These are phyloP conservation scores for Dynastes tityus DNA, from an alignment of 2,888 invertebrate species.

Conservation along the genomic window DNA sequence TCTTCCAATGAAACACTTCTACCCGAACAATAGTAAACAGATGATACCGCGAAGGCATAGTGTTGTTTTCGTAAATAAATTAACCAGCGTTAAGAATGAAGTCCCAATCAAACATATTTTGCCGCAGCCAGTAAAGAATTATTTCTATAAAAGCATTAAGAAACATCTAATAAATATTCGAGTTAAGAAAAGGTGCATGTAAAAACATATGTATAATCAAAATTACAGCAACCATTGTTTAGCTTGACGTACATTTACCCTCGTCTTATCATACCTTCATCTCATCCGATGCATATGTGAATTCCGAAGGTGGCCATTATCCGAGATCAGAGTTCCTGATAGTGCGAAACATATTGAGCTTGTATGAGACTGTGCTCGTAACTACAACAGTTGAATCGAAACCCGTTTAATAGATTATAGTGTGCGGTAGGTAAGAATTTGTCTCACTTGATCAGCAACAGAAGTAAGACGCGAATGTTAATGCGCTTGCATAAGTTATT, in stretches of 20 bases:
- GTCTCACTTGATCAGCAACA: conserved; percentile 16
- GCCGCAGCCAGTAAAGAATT: too few relatives aligned
- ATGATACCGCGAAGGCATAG: too few relatives aligned
- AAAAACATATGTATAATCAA: too few relatives aligned
- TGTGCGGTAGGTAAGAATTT: conserved; percentile 33
- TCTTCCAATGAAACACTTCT: too few relatives aligned
- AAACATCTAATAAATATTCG: too few relatives aligned
- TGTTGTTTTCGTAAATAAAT: too few relatives aligned
- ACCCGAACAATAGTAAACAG: too few relatives aligned
- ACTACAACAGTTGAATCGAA: neutral
- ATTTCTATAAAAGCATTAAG: too few relatives aligned
- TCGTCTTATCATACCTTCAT: conserved; percentile 6
- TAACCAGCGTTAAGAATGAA: too few relatives aligned
- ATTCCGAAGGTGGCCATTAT: conserved; percentile 25
- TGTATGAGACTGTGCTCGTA: neutral
- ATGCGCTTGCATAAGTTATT: neutral
- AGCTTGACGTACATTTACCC: neutral
- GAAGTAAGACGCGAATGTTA: neutral
- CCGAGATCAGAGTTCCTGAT: conserved; percentile 7
- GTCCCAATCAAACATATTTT: too few relatives aligned
- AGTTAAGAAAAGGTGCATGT: too few relatives aligned
- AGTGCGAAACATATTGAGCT: conserved; percentile 8
- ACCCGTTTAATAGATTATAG: conserved; percentile 10
- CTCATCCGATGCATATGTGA: conserved; percentile 14
- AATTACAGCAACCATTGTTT: too few relatives aligned